Evolutionary conservation across 2,113 vertebrate species (phyloP).

Genomic region (Leucosticte australis): DNA sequence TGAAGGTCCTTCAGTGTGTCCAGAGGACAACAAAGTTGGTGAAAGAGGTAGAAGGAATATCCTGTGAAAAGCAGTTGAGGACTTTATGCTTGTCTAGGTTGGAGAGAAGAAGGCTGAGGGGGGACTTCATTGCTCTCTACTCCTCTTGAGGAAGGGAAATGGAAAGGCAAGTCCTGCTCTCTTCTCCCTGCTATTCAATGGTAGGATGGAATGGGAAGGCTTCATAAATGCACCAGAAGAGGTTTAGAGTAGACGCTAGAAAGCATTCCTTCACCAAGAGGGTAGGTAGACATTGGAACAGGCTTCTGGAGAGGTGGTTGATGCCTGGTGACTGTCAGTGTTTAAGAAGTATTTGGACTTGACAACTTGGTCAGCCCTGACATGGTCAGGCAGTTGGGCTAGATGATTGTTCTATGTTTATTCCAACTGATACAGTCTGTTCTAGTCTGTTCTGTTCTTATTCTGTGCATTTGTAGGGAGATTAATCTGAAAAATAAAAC

Average conservation of each 20-base stretch:
- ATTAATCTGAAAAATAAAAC: not conserved
- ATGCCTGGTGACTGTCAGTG: not conserved
- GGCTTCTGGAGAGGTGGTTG: not conserved
- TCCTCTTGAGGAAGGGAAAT: not conserved
- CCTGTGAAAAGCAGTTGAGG: not conserved
- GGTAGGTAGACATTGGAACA: not conserved
- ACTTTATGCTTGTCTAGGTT: not conserved
- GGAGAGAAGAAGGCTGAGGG: not conserved
- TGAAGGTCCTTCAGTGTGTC: not conserved
- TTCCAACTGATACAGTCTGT: not conserved
- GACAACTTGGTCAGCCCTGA: not conserved
- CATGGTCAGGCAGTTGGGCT: not conserved
- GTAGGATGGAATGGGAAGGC: fast-evolving
- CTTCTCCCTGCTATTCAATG: not conserved
- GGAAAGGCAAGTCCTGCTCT: not conserved
- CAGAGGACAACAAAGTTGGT: not conserved
- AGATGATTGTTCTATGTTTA: not conserved
- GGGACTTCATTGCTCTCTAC: not conserved
- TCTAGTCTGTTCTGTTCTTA: not conserved
- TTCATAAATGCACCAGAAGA: not conserved
- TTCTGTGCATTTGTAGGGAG: not conserved
- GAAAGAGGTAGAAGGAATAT: not conserved
- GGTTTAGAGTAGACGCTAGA: not conserved
- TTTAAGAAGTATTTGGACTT: not conserved
- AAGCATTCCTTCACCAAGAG: not conserved